Conservation (phyloP, 1,140 invertebrate species). For the Aporrectodea caliginosa region DNA sequence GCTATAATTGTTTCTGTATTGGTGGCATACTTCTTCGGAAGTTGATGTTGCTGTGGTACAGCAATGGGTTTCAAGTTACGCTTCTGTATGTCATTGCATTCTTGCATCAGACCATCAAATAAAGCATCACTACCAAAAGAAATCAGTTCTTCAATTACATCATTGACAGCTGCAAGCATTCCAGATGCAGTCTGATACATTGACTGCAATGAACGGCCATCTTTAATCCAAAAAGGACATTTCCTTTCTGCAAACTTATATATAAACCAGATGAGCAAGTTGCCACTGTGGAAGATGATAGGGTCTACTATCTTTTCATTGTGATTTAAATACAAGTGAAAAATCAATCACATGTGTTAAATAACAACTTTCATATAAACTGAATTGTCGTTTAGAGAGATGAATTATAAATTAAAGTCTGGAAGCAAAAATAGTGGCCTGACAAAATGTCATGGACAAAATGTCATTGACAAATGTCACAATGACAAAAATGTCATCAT, state of each 20-base stretch:
- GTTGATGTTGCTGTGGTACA: not conserved
- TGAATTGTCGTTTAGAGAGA: too few species aligned
- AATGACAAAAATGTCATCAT: too few species aligned
- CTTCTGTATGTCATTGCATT: too few species aligned
- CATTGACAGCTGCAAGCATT: not conserved
- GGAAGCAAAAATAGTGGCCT: too few species aligned
- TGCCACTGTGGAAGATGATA: not conserved
- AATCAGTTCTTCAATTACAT: not conserved
- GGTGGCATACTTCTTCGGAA: not conserved
- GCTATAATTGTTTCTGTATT: not conserved
- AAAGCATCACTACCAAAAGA: not conserved
- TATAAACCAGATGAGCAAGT: not conserved
- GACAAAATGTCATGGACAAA: too few species aligned
- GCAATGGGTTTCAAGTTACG: not conserved
- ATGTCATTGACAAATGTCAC: too few species aligned
- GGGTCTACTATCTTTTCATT: too few species aligned
- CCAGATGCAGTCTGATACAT: not conserved
- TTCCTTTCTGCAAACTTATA: not conserved
- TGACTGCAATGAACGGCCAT: not conserved
- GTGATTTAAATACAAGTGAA: too few species aligned
- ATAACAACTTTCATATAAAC: too few species aligned
- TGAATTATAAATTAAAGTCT: too few species aligned
- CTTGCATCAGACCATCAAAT: not conserved
- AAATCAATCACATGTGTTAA: too few species aligned
- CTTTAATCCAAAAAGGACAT: too few species aligned